phyloP scores from a whole-genome alignment of 2,113 vertebrate genomes.

The Lichenostomus cassidix region DNA sequence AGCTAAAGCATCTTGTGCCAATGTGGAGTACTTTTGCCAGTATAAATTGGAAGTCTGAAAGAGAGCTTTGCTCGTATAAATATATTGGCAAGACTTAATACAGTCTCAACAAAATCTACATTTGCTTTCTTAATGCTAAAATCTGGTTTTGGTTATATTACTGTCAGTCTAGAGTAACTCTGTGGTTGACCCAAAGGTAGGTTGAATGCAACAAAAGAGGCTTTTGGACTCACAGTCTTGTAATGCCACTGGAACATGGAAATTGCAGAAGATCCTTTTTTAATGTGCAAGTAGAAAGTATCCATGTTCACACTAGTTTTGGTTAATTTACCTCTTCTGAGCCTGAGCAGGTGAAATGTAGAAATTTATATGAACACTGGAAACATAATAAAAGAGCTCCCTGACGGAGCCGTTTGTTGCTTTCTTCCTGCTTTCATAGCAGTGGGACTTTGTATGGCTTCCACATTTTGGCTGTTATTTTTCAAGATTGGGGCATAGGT shows the following conservation, averaged over 20 bases:
- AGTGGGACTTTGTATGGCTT: constrained; percentile 1
- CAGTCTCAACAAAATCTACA: neutral
- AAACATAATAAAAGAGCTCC: neutral
- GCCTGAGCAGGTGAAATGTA: constrained; percentile 27
- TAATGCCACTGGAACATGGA: neutral
- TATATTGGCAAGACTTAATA: constrained; percentile 26
- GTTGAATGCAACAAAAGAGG: neutral
- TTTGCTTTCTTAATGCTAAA: constrained; percentile 31
- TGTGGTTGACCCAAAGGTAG: neutral
- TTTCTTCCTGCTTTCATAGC: neutral
- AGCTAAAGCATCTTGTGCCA: neutral
- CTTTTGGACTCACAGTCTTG: neutral
- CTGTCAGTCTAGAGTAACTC: neutral
- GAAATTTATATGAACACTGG: constrained; percentile 20
- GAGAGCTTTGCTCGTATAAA: constrained; percentile 24
- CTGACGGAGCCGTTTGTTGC: neutral
- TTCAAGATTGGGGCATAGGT: constrained; percentile 29
- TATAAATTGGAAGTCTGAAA: constrained; percentile 21
- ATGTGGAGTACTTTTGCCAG: neutral
- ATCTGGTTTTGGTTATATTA: constrained; percentile 5
- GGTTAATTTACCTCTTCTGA: constrained; percentile 21
- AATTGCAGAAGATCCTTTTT: neutral
- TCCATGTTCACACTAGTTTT: neutral
- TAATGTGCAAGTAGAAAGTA: neutral
- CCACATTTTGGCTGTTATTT: constrained; percentile 53